Evolutionary conservation across 1,140 invertebrate genomes (phyloP), one percentile per base, ranked within the genome.

Genomic region (Drosophila sulfurigaster): DNA sequence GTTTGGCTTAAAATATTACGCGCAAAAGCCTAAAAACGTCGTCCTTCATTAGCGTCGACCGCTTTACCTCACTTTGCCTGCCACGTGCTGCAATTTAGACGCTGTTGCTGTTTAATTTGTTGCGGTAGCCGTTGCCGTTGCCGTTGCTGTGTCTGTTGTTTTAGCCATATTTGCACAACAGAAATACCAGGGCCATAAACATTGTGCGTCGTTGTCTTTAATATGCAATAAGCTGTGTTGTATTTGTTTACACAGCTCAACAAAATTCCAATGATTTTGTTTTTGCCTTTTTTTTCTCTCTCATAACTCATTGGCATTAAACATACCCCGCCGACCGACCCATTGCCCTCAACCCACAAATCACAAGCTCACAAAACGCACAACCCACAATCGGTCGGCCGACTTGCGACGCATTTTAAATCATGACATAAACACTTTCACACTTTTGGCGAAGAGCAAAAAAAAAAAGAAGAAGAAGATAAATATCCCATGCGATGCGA

Each of bases 401-500:
- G 52, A 66, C 25, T 38, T 46, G 56, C 28, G 56, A 68, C 32
- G 65, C 57, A 69, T 68, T 74, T 71, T 65, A 60, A 76, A 72
- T 65, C 68, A 71, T 76, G 74, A 65, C 74, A 75, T 75, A 75
- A 76, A 76, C 68, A 76, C 46, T 76, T 76, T 76, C 56, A 60
- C 74, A 76, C 74, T 51, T 25, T 65, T 71, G 25, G 11, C 35
- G 5, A 60, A 51, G 20, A 41, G 10, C 28, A 41, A 32, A 30
- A 51, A 2, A 41, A 5, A 54, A 43, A 65, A 16, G n/a, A 57
- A 25, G n/a, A 66, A 52, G 35, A 38, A 7, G 35, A 49, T 20
- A 13, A 45, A n/a, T 32, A 4, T 13, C 8, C 13, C 43, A 48
- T 20, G 25, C 51, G 49, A 52, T 54, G 30, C n/a, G 32, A 54